Evolutionary conservation across 1,140 invertebrate genomes (phyloP).

Genomic region (Rhopalosiphum padi): DNA sequence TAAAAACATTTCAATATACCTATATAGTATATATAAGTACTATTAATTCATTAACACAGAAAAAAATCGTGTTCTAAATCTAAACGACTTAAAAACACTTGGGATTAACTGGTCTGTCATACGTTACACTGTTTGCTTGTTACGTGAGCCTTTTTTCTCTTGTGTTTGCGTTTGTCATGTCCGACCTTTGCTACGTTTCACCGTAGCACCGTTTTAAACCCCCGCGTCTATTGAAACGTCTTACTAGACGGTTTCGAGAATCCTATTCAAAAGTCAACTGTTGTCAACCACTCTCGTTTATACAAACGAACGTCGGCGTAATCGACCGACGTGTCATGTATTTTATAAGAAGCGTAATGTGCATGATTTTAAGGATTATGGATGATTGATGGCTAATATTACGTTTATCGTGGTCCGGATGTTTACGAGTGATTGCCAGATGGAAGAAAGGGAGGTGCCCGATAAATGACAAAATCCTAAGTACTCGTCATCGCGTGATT

Average conservation of each 20-base stretch:
- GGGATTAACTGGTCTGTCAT: neutral
- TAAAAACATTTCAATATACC: neutral
- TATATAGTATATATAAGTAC: neutral
- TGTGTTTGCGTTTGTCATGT: too few relatives aligned
- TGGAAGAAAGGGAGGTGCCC: neutral
- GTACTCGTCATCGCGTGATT: neutral
- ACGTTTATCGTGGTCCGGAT: neutral
- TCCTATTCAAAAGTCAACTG: neutral
- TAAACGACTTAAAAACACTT: too few relatives aligned
- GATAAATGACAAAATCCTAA: neutral
- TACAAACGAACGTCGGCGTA: neutral
- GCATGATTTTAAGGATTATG: neutral
- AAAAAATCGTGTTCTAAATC: neutral
- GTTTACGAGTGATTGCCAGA: neutral
- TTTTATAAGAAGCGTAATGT: neutral
- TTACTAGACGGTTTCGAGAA: neutral
- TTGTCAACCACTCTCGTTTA: neutral
- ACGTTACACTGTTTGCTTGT: neutral
- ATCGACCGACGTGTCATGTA: neutral
- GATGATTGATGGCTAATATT: neutral
- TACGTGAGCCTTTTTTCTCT: neutral
- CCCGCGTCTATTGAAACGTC: neutral
- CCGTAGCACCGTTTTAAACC: too few relatives aligned
- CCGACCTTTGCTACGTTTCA: too few relatives aligned
- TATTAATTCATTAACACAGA: neutral